Evolutionary conservation across 2,888 invertebrate species (phyloP), one percentile per base, ranked within the genome.

Genomic region (Tanypteryx hageni): DNA sequence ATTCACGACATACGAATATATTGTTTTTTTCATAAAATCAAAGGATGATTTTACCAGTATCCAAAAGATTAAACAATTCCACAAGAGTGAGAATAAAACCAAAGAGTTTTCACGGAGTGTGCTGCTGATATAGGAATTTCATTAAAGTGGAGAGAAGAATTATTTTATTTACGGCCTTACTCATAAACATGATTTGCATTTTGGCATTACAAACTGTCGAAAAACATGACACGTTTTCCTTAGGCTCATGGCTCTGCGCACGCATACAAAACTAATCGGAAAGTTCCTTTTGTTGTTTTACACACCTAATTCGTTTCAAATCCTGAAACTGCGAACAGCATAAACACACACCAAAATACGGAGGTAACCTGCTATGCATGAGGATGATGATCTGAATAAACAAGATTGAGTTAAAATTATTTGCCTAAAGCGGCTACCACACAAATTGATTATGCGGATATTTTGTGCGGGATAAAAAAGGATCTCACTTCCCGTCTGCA

Each of bases 361-460:
- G 27, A 27, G 14, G 61, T 13, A 61, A 86, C 59, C 22, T 18
- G 27, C 61, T 31, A 18, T 86, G 58, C 59, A 83, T 83, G 57
- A 44, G 83, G 44, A 83, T 61, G 22, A 61, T 31, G 86, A 27
- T 16, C 10, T 27, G 61, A 86, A 7, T 31, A 86, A 86, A 86
- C 86, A 86, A 9, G 61, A 58, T 2, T 13, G 14, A 57, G 44
- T 56, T 56, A 8, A 56, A 83, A 83, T 5, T 57, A 31, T 83
- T 83, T 57, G n/a, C 56, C 83, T 14, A 16, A 18, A 83, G 44
- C 61, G 61, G 27, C 31, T 18, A 61, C 22, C 22, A 11, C 76
- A 58, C 16, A 22, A 31, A 31, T 86, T 86, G 22, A 86, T 82
- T 82, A 27, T 61, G 61, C 22, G 61, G 86, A 27, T 86, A 86